Conservation (phyloP, 2,113 vertebrate species). For the Anthoscopus minutus region DNA sequence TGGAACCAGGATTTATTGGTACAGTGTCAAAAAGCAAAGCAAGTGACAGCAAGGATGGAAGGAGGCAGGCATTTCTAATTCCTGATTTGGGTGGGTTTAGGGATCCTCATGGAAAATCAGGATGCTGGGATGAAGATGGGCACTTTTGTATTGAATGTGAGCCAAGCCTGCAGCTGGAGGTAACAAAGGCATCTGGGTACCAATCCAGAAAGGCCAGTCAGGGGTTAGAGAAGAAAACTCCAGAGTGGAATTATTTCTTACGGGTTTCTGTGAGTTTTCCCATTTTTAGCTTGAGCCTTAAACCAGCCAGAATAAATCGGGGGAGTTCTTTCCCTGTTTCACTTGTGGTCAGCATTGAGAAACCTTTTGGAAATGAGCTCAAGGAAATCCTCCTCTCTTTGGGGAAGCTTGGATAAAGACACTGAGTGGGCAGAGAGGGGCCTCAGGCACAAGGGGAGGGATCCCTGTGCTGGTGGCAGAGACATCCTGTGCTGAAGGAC, state of each 20-base stretch:
- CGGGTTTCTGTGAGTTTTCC: neutral
- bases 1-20: neutral
- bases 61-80: neutral
- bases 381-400: neutral
- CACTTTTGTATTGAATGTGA: neutral
- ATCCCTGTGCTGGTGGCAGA: fast-evolving
- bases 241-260: neutral
- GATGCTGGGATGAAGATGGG: neutral
- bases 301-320: neutral
- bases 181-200: neutral
- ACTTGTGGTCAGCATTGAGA: neutral
- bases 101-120: neutral
- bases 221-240: neutral
- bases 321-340: neutral
- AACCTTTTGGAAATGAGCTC: neutral
- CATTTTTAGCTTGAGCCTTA: neutral
- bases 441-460: fast-evolving
- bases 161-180: neutral
- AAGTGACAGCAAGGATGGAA: neutral
- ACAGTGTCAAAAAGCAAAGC: neutral
- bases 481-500: neutral
- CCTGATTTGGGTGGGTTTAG: neutral
- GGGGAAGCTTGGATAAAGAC: neutral
- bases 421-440: neutral
- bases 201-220: neutral